These are phyloP conservation scores for Elanus axillaris DNA, from an alignment of 2,113 vertebrate genomes.

Conservation along the genomic window DNA sequence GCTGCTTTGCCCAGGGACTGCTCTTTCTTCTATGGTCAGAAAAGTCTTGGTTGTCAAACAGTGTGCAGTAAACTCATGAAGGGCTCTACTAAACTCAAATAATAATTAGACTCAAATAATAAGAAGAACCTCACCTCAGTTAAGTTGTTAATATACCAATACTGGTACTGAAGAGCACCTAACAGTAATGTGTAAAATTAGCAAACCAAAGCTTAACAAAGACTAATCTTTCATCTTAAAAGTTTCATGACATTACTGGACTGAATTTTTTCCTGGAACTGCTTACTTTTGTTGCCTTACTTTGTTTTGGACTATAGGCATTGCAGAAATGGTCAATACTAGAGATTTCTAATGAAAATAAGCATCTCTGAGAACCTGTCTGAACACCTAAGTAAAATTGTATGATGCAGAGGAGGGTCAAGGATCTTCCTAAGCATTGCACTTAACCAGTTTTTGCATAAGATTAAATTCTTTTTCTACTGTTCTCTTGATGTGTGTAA, in stretches of 20 bases:
- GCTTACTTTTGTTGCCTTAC: background rate
- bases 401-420: background rate
- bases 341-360: background rate
- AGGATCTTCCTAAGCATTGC: background rate
- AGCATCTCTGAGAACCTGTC: background rate
- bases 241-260: background rate
- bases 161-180: background rate
- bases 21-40: fast-evolving
- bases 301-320: background rate
- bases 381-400: background rate
- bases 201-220: background rate
- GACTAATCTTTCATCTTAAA: background rate
- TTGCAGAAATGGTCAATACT: background rate
- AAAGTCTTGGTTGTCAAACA: background rate
- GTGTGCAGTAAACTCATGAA: background rate
- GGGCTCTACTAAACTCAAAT: background rate
- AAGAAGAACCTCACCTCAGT: background rate
- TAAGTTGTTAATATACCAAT: background rate
- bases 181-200: background rate
- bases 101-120: background rate
- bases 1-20: background rate
- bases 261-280: background rate
- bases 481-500: background rate
- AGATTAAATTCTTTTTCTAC: background rate
- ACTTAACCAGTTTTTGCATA: background rate